Evolutionary conservation across 2,888 invertebrate genomes (phyloP), one percentile per base, ranked within the genome.

Genomic region (Lasioglossum marginatum): DNA sequence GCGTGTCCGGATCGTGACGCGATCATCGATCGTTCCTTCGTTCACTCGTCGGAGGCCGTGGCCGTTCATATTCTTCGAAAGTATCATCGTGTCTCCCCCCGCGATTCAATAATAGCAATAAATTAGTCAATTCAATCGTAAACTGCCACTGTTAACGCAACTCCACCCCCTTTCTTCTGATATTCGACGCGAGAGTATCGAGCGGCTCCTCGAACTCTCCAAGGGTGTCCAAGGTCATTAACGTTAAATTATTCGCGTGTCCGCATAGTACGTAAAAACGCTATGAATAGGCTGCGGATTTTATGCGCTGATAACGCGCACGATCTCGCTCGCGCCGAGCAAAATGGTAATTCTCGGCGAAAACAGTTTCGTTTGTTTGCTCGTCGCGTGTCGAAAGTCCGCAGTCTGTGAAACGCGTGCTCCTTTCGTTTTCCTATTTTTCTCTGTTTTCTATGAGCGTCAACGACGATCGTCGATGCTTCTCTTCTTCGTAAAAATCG

Each of bases 21-120:
- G 57, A 57, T 57, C 60, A 63, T 66, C 81, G 71, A 45, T 72
- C 63, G 52, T 60, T 74, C 77, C 66, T 78, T 81, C 68, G 73
- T 76, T 82, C 37, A 57, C 66, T 27, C 16, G 27, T 34, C 6
- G 16, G 19, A 70, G 45, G 81, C 31, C 75, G n/a, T 31, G 82
- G 57, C 80, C 60, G n/a, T 71, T 75, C 48, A 10, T 34, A 16
- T 71, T 83, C 52, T 75, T 75, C 73, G 81, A 82, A 77, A 86
- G 74, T 60, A 80, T 82, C 37, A 4, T 70, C 31, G 12, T 70
- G 12, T 75, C n/a, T 34, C 16, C n/a, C n/a, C 48, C 60, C 60
- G 57, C 19, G 40, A 68, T 74, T 81, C 48, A 2, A 77, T 45
- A 3, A 74, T 77, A 74, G 73, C 83, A 77, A 82, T 68, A 82